phyloP scores from a whole-genome alignment of 2,888 invertebrate genomes.

The Agrochola circellaris region DNA sequence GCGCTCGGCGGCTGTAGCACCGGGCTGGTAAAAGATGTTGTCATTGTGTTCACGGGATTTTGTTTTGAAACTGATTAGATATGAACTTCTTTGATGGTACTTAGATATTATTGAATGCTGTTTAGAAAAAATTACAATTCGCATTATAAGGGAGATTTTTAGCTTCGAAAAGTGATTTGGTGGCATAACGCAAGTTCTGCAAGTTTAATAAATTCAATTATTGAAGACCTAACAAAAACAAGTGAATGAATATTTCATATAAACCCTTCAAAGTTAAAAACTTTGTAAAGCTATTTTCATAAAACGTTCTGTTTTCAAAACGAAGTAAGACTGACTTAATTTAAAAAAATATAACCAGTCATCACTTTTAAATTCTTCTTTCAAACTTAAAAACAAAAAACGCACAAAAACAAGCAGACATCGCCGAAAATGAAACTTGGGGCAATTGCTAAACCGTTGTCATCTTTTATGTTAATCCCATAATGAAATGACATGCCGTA shows the following conservation, averaged over 20 bases:
- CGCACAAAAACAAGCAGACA: constrained; percentile 11
- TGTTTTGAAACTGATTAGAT: too few species aligned
- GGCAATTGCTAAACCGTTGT: constrained; percentile 54
- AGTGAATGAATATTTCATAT: constrained; percentile 19
- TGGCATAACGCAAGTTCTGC: not conserved
- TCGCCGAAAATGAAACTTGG: constrained; percentile 9
- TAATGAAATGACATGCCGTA: constrained; percentile 76
- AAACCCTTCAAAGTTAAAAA: not conserved
- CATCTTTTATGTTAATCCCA: constrained; percentile 72
- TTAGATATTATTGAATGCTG: not conserved
- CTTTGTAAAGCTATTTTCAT: not conserved
- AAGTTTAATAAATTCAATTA: not conserved
- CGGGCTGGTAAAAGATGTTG: too few species aligned
- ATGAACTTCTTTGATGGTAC: too few species aligned
- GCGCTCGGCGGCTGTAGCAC: too few species aligned
- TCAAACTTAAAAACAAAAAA: not conserved
- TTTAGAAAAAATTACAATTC: not conserved
- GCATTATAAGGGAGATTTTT: too few species aligned
- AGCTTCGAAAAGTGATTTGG: too few species aligned
- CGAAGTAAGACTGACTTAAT: not conserved
- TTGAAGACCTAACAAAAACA: not conserved
- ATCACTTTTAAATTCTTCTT: not conserved
- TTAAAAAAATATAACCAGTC: not conserved
- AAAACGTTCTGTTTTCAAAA: not conserved
- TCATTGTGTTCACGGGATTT: too few species aligned